Evolutionary conservation across 2,113 vertebrate species (phyloP), one percentile per base, ranked within the genome.

Genomic region (Callorhinus ursinus): DNA sequence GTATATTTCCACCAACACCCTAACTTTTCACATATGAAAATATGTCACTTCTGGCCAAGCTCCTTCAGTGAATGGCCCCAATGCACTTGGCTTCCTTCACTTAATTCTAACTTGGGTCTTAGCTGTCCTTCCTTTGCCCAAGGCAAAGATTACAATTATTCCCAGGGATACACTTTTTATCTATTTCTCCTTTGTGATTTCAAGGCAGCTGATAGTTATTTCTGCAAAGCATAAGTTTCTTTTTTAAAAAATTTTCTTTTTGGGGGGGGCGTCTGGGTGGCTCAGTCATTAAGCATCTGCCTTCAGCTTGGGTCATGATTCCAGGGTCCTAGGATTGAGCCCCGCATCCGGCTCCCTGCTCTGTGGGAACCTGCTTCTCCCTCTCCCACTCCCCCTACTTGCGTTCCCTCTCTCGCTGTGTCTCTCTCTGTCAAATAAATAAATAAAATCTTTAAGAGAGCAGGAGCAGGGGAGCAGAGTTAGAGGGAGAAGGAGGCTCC

Each of bases 141-240:
- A n/a, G 42, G 39, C 33, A 88, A 85, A 86, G 79, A 80, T 69
- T 67, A 21, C 16, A 93, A 97, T 28, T 71, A 39, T 69, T 92
- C 61, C 72, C 79, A 80, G 49, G 31, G 39, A n/a, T 21, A 19
- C 21, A 87, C 26, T 53, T 69, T 42, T 90, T 69, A 87, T 49
- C 81, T 93, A 22, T 63, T 55, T 89, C 18, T 21, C 5, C 63
- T 93, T 96, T 87, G 77, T 97, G 80, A 59, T 95, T 93, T 96
- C 57, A 65, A 77, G 55, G 39, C 57, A 93, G 33, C 71, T 95
- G 59, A 65, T 33, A 31, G 18, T 61, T 96, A 67, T 79, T 94
- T 81, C 24, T 92, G 28, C 12, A 79, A 76, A 59, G 22, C 51
- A 13, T 19, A 92, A 81, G 67, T 59, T 97, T 83, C 76, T 77